Conservation (phyloP, 2,113 vertebrate genomes). For the Marmota flaviventris region DNA sequence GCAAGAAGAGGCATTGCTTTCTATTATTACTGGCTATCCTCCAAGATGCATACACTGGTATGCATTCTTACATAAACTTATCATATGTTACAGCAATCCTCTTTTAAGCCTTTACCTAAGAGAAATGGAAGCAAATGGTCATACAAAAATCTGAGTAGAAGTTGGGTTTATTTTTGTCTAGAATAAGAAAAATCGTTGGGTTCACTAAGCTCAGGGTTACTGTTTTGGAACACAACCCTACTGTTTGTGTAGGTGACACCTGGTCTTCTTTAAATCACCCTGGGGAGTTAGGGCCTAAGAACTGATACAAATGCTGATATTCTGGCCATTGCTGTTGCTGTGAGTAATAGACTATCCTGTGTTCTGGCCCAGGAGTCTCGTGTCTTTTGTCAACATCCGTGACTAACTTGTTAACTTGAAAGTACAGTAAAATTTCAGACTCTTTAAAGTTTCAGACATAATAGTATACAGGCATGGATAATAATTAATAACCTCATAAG, state of each 20-base stretch:
- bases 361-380: background rate
- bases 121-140: slow-evolving; percentile 27
- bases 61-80: background rate
- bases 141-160: background rate
- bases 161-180: background rate
- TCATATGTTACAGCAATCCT: background rate
- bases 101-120: background rate
- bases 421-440: background rate
- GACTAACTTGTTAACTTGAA: background rate
- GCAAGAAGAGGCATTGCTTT: background rate
- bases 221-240: background rate
- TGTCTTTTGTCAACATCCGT: background rate
- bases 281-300: background rate
- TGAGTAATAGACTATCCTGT: background rate
- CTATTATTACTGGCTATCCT: background rate
- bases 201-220: background rate
- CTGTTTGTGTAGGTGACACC: background rate
- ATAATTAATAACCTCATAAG: background rate
- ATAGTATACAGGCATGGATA: background rate
- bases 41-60: background rate
- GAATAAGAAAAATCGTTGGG: background rate
- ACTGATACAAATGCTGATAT: background rate
- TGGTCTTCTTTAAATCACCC: background rate
- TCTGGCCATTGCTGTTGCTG: background rate
- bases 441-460: background rate